Percentiles rank a stretch among this genome's conserved stretches.
Conservation (phyloP, 2,888 invertebrate species). For the Gastracanthus pulcherrimus region DNA sequence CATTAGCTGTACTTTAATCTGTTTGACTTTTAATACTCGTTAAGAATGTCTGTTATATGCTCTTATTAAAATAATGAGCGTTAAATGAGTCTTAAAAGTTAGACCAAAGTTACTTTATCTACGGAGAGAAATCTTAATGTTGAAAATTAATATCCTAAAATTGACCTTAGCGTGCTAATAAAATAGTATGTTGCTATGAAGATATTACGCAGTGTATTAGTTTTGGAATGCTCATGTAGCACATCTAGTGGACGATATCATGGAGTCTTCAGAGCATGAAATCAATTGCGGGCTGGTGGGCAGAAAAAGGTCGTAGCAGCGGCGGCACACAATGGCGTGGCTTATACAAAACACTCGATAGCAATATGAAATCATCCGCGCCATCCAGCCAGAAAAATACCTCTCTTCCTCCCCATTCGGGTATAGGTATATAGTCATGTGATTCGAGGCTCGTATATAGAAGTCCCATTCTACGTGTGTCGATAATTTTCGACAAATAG, state of each 20-base stretch:
- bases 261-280: not conserved
- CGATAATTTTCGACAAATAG: not conserved
- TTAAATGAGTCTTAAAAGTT: no score
- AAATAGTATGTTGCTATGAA: not conserved
- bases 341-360: conserved; percentile 2
- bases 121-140: no score
- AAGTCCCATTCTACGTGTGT: not conserved
- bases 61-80: no score
- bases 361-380: conserved; percentile 46
- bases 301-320: not conserved
- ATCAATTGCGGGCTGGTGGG: conserved; percentile 22
- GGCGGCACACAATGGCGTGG: not conserved
- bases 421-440: not conserved
- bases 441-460: not conserved
- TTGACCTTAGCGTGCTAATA: no score
- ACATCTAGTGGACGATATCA: no score
- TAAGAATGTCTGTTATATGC: no score
- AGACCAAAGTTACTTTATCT: no score
- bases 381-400: conserved; percentile 39
- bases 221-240: not conserved
- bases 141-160: no score
- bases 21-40: no score
- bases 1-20: no score
- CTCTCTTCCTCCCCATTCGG: conserved; percentile 20
- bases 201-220: not conserved